phyloP scores from a whole-genome alignment of 2,888 invertebrate genomes.

The Gastrophysa polygoni region DNA sequence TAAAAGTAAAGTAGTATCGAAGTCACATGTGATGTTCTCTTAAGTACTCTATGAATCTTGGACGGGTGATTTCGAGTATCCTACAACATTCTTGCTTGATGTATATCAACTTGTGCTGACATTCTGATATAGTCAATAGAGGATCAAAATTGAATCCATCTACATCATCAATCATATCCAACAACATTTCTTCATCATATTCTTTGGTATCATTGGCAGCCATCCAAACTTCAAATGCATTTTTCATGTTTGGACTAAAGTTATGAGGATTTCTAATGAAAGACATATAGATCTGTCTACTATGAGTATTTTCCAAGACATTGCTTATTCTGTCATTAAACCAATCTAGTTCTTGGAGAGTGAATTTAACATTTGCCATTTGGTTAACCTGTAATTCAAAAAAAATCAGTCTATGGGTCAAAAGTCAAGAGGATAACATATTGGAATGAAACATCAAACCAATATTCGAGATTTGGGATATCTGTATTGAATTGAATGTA shows the following conservation, averaged over 20 bases:
- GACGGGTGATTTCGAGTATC: constrained; percentile 39
- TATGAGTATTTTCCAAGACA: constrained; percentile 38
- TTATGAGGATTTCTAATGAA: constrained; percentile 26
- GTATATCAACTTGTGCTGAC: constrained; percentile 40
- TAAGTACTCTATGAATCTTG: constrained; percentile 41
- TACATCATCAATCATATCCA: constrained; percentile 44
- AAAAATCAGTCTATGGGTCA: too few relatives aligned
- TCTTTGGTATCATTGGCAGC: constrained; percentile 32
- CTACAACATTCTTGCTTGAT: constrained; percentile 46
- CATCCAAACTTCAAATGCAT: constrained; percentile 42
- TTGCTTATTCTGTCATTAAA: constrained; percentile 45
- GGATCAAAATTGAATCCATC: constrained; percentile 44
- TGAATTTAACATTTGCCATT: constrained; percentile 40
- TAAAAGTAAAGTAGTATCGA: neutral
- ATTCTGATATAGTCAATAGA: constrained; percentile 41
- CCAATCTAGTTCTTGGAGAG: constrained; percentile 39
- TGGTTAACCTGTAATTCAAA: constrained; percentile 27
- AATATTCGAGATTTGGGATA: too few relatives aligned
- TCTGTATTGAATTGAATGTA: too few relatives aligned
- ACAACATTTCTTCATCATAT: constrained; percentile 40
- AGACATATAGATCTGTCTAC: constrained; percentile 31
- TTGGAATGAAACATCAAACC: too few relatives aligned
- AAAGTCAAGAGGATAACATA: too few relatives aligned
- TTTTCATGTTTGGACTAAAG: constrained; percentile 22
- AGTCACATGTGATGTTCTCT: constrained; percentile 16